phyloP scores from a whole-genome alignment of 1,140 invertebrate genomes.

The Manduca sexta region DNA sequence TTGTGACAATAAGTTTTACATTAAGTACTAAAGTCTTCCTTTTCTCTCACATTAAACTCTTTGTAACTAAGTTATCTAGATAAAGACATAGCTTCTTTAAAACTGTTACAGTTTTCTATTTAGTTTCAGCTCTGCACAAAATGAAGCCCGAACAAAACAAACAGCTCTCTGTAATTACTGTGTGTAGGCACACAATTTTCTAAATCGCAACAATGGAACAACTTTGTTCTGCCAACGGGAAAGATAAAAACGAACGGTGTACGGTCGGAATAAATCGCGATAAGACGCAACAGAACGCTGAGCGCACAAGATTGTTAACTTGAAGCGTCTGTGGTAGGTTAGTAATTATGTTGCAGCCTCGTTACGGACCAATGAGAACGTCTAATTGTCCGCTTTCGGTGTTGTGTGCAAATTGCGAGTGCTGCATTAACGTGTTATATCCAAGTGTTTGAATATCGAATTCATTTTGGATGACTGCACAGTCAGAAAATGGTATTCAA shows the following conservation, averaged over 20 bases:
- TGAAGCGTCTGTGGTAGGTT: constrained; percentile 10
- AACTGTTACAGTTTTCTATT: too few species aligned
- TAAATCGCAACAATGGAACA: constrained; percentile 2
- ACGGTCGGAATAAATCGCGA: constrained; percentile 17
- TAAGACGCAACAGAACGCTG: constrained; percentile 3
- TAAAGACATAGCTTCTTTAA: too few species aligned
- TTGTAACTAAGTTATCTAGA: too few species aligned
- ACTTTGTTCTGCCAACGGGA: neutral
- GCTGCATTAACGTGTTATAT: neutral
- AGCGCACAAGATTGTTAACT: constrained; percentile 20
- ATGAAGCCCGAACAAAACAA: too few species aligned
- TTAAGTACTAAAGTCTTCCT: too few species aligned
- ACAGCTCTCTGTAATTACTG: too few species aligned
- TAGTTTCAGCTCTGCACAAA: too few species aligned
- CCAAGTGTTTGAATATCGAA: too few species aligned
- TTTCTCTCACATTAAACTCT: too few species aligned
- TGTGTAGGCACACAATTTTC: neutral
- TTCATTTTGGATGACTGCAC: neutral
- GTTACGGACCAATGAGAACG: constrained; percentile 6
- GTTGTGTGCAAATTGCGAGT: neutral
- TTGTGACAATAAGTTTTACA: too few species aligned
- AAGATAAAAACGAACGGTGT: constrained; percentile 16
- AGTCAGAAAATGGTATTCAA: neutral
- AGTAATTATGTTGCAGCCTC: constrained; percentile 2
- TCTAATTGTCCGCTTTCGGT: constrained; percentile 4